Evolutionary conservation across 2,888 invertebrate genomes (phyloP).

Genomic region (Nebria salina): DNA sequence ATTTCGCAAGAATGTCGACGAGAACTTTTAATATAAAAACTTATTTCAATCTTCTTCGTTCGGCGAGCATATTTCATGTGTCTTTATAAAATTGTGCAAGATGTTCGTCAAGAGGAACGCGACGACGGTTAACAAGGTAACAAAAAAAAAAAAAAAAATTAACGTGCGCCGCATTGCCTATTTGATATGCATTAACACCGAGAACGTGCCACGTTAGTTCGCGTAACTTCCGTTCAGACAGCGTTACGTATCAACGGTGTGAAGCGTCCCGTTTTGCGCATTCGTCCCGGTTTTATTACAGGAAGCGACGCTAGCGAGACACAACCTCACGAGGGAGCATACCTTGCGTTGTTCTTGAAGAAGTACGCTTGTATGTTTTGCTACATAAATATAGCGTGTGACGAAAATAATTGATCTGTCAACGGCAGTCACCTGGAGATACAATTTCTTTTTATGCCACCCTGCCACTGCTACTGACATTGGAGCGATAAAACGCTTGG

Average conservation of each 20-base stretch:
- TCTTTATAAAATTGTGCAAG: not conserved
- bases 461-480: not conserved
- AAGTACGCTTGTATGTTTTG: too few species aligned
- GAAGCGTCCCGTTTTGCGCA: slow-evolving; percentile 14
- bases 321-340: not conserved
- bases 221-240: slow-evolving; percentile 2
- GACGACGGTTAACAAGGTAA: not conserved
- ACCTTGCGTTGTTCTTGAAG: too few species aligned
- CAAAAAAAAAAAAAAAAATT: not conserved
- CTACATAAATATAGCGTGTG: not conserved
- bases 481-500: not conserved
- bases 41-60: not conserved
- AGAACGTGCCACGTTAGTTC: not conserved
- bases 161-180: slow-evolving; percentile 4
- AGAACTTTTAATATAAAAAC: not conserved
- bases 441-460: not conserved
- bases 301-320: not conserved
- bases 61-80: not conserved
- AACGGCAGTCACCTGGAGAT: slow-evolving; percentile 34
- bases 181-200: slow-evolving; percentile 27
- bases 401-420: slow-evolving; percentile 41
- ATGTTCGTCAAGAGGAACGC: too few species aligned
- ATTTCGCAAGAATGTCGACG: not conserved
- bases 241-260: not conserved
- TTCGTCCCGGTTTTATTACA: slow-evolving; percentile 30